Base-by-base conservation (phyloP, 2,113 vertebrate species). In the Serilophus lunatus region DNA sequence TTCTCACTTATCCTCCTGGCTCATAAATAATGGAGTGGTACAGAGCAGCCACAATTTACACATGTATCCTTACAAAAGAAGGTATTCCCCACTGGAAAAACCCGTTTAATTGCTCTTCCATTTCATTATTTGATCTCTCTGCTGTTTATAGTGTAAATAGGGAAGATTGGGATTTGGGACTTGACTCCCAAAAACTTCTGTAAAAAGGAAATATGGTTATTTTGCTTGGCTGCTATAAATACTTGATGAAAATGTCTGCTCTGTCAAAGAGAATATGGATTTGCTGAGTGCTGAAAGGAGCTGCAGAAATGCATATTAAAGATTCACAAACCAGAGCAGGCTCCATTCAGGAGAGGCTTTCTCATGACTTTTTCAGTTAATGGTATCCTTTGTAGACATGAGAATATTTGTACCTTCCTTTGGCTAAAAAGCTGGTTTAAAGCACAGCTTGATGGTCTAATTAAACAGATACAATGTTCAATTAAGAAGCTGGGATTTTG, bases 201-300 rank as follows among this genome's bases (percentile, higher is more conserved):
- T 66, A n/a, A 63, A 75, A 83, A 74, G 51, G 82, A 79, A 86
- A 65, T 18, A 2, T 0, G 18, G 81, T 76, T 86, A 47, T 85
- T 92, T 89, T 12, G 10, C 59, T 87, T 14, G 33, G 78, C 94
- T 79, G 79, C 75, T 85, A 77, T 92, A 66, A 94, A 92, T 90
- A 87, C 90, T 93, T 74, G 18, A 90, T 91, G 91, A 77, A 72
- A 69, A 82, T n/a, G 29, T 85, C 89, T 76, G 0, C 84, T 50
- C 77, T 86, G 84, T 77, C 94, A 82, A 29, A 93, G 28, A 50
- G 74, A 89, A 77, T 54, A 29, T 28, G 87, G 66, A 31, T 84
- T 71, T 82, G 79, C 87, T 65, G 94, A 82, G 90, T 15, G 53
- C 22, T 69, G 91, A 82, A 45, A 63, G 36, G 81, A 80, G 79